These are phyloP conservation scores for Euspilapteryx auroguttella DNA, from an alignment of 2,888 invertebrate genomes.

Conservation along the genomic window DNA sequence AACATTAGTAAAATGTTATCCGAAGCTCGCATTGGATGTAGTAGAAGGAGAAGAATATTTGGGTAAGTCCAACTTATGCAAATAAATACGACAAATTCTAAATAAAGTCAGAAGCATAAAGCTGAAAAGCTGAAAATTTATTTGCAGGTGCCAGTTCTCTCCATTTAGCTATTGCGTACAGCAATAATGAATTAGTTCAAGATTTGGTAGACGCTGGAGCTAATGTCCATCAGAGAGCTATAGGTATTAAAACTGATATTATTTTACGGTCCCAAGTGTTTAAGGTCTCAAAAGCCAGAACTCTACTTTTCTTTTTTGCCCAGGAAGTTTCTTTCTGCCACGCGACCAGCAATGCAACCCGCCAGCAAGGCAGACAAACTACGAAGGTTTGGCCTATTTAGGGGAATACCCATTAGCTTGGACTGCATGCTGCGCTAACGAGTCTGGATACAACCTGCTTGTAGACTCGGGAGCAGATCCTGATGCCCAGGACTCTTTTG, in stretches of 20 bases:
- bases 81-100: too few relatives aligned
- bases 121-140: too few relatives aligned
- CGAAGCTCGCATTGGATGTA: slow-evolving; percentile 87
- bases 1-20: slow-evolving; percentile 87
- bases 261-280: background rate
- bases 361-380: slow-evolving; percentile 83
- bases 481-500: slow-evolving; percentile 93
- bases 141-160: slow-evolving; percentile 83
- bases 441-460: slow-evolving; percentile 94
- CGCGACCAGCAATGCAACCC: slow-evolving; percentile 86
- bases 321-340: slow-evolving; percentile 90
- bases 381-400: slow-evolving; percentile 94
- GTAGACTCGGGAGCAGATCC: slow-evolving; percentile 93
- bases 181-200: slow-evolving; percentile 92
- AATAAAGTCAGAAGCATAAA: too few relatives aligned
- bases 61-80: too few relatives aligned
- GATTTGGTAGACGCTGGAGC: slow-evolving; percentile 92
- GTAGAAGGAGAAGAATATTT: slow-evolving; percentile 98
- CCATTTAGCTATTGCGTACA: slow-evolving; percentile 95
- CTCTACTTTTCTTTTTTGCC: slow-evolving; percentile 5
- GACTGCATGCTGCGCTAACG: slow-evolving; percentile 97
- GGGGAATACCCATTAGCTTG: slow-evolving; percentile 97
- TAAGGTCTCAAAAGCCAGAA: too few relatives aligned
- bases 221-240: slow-evolving; percentile 89
- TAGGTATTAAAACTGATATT: slow-evolving; percentile 56